A percentile compares a stretch with the other conserved stretches of the same genome.
phyloP scores from a whole-genome alignment of 1,140 invertebrate genomes.

The Pectinophora gossypiella region DNA sequence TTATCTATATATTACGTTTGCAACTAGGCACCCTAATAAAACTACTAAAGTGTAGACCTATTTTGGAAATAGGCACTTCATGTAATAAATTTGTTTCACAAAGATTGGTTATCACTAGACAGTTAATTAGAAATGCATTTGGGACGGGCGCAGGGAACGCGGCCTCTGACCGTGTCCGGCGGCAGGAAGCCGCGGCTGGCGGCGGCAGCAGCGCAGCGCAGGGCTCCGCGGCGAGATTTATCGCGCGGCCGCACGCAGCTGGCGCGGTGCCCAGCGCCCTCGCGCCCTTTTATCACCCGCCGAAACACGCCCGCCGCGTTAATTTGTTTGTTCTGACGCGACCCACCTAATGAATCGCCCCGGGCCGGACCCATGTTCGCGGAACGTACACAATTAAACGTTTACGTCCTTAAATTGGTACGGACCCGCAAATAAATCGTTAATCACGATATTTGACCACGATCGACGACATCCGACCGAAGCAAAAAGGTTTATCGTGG shows the following conservation, averaged over 20 bases:
- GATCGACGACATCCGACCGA: not conserved
- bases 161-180: not conserved
- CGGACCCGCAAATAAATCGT: slow-evolving; percentile 54
- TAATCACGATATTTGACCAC: slow-evolving; percentile 40
- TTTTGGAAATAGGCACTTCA: no score
- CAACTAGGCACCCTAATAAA: no score
- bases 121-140: not conserved
- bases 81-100: no score
- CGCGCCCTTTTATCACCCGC: slow-evolving; percentile 66
- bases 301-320: slow-evolving; percentile 66
- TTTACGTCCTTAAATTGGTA: slow-evolving; percentile 59
- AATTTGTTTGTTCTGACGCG: slow-evolving; percentile 73
- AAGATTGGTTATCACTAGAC: no score
- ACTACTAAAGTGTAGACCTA: no score
- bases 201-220: slow-evolving; percentile 2
- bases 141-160: not conserved
- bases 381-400: slow-evolving; percentile 54
- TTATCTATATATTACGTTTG: no score
- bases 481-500: not conserved
- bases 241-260: slow-evolving; percentile 55
- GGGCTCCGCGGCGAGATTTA: slow-evolving; percentile 46
- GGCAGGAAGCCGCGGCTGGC: slow-evolving; percentile 1
- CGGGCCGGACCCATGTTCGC: slow-evolving; percentile 56
- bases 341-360: slow-evolving; percentile 67
- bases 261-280: slow-evolving; percentile 52